These are phyloP conservation scores for Myrmophylax atrothorax DNA, from an alignment of 2,113 vertebrate species.

Conservation along the genomic window DNA sequence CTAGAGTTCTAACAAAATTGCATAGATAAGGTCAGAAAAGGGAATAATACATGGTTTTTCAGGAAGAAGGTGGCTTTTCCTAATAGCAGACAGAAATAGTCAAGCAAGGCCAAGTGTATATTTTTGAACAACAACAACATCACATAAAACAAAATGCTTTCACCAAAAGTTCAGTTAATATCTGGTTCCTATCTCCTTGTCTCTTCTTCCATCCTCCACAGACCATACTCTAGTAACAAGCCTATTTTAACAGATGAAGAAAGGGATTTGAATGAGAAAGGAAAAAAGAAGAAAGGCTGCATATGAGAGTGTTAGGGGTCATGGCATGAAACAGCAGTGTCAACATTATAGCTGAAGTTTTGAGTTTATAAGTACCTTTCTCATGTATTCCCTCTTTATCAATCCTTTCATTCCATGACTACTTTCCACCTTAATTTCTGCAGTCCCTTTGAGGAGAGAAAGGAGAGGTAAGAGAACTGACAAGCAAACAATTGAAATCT, in stretches of 20 bases:
- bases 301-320: neutral
- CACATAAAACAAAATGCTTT: neutral
- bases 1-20: neutral
- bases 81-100: neutral
- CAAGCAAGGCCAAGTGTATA: neutral
- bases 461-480: neutral
- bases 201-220: neutral
- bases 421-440: neutral
- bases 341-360: neutral
- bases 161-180: neutral
- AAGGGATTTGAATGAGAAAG: neutral
- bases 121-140: neutral
- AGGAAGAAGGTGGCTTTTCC: neutral
- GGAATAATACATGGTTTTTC: neutral
- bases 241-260: neutral
- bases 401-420: neutral
- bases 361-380: neutral
- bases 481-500: neutral
- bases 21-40: neutral
- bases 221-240: neutral
- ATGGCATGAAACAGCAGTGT: neutral
- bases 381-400: neutral
- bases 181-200: neutral
- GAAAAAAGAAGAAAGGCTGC: neutral
- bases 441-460: neutral